A percentile compares a stretch with the other conserved stretches of the same genome.
Evolutionary conservation across 2,113 vertebrate species (phyloP).

Genomic region (Lepus americanus): DNA sequence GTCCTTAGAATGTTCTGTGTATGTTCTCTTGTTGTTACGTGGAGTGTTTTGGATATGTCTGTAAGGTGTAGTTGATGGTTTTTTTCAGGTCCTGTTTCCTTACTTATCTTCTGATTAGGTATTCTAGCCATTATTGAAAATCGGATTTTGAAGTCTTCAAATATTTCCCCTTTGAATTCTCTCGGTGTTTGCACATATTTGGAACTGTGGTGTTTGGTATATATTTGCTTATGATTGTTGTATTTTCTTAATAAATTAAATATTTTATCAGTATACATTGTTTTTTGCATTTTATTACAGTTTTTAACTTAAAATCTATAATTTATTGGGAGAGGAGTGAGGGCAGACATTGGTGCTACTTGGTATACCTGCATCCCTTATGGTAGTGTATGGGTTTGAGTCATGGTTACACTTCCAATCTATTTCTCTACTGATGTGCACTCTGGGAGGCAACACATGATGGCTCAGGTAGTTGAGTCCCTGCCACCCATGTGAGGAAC

Average conservation of each 20-base stretch:
- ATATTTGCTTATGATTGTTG: conserved; percentile 2
- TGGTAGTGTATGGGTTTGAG: too few relatives aligned
- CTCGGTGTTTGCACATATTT: conserved; percentile 23
- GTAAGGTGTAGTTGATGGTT: neutral
- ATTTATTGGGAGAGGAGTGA: too few relatives aligned
- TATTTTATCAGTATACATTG: neutral
- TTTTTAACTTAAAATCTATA: neutral
- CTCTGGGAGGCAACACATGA: too few relatives aligned
- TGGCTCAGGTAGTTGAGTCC: too few relatives aligned
- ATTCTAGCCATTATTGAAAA: neutral
- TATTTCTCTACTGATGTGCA: too few relatives aligned
- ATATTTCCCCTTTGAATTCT: conserved; percentile 16
- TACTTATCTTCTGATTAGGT: neutral
- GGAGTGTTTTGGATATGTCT: neutral
- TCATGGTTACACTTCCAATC: too few relatives aligned
- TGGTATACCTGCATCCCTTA: too few relatives aligned
- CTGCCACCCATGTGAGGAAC: too few relatives aligned
- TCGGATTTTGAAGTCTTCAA: neutral
- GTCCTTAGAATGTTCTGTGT: neutral
- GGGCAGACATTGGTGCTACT: too few relatives aligned
- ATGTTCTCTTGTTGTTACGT: neutral
- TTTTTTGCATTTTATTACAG: neutral
- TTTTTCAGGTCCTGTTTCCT: neutral
- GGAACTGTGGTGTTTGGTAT: neutral
- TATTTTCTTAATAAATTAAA: conserved; percentile 5